Base-by-base conservation (phyloP, 1,140 invertebrate species). In the Hetaerina americana region DNA sequence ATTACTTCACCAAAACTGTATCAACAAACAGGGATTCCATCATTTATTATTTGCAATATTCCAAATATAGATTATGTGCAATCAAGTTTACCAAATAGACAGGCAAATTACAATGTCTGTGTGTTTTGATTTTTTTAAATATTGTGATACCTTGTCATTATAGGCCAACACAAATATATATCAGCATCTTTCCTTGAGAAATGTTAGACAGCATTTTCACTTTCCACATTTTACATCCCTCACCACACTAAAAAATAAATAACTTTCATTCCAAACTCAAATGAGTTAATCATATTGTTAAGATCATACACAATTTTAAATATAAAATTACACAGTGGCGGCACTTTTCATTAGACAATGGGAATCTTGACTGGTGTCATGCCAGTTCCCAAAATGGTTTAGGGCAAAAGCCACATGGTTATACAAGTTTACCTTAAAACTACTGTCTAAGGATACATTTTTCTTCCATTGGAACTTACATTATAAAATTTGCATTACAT, bases 401-500 rank as follows among this genome's bases (percentile, higher is more conserved):
- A 15, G 26, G 25, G n/a, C 12, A 26, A 26, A 25, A 27, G 24
- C 27, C 66, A 68, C 27, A 27, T 27, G 18, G 28, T n/a, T 27
- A 25, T 69, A 28, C n/a, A 27, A 69, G 28, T 69, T 69, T 25
- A 27, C 66, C 68, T 69, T 27, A 27, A 69, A n/a, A 5, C 68
- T 69, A 69, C 22, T 1, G 10, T 69, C 18, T 27, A 27, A 27
- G 28, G 26, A 69, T 69, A 27, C 28, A 27, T 69, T 69, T 69
- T 69, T 66, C 12, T 66, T 69, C n/a, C 68, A 27, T 69, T n/a
- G 18, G 28, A 27, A 69, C 68, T 69, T 69, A 69, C 68, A 69
- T 69, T 69, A 69, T 69, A 69, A 69, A 69, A 69, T 27, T 27
- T 28, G 26, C 28, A 69, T 69, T 69, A 69, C 68, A 69, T 69